These are phyloP conservation scores for Trachemys scripta DNA, from an alignment of 2,113 vertebrate genomes.

Conservation along the genomic window DNA sequence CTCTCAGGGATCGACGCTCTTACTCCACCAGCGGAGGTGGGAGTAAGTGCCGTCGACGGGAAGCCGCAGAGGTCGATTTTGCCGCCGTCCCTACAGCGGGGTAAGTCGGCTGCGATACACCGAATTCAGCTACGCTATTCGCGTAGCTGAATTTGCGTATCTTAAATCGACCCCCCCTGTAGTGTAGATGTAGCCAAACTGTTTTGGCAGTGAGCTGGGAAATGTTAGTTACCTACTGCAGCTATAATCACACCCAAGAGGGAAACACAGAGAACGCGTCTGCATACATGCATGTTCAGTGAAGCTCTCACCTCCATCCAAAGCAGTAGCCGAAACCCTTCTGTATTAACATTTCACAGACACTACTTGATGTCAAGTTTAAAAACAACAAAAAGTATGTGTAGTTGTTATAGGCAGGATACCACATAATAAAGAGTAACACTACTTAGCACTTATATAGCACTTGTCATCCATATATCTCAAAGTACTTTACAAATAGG, in stretches of 20 bases:
- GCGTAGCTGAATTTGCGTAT: too few relatives aligned
- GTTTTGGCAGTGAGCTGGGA: neutral
- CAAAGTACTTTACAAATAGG: neutral
- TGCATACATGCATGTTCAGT: accelerated
- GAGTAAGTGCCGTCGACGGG: too few relatives aligned
- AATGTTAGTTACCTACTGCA: neutral
- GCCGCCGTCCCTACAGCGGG: too few relatives aligned
- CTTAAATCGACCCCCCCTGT: too few relatives aligned
- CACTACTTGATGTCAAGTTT: neutral
- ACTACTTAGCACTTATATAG: neutral
- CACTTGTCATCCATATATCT: neutral
- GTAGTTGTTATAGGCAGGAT: neutral
- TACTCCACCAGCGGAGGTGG: too few relatives aligned
- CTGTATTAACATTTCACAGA: neutral
- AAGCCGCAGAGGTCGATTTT: too few relatives aligned
- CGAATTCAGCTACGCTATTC: too few relatives aligned
- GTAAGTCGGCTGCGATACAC: too few relatives aligned
- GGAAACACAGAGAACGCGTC: accelerated
- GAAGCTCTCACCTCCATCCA: neutral
- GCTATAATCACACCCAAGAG: neutral
- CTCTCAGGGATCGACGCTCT: too few relatives aligned
- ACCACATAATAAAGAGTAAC: neutral
- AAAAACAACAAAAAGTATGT: neutral
- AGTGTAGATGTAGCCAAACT: neutral
- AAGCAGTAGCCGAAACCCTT: neutral